Base-by-base conservation (phyloP, 2,797 vertebrate genomes). In the Platyrinchus mystaceus region DNA sequence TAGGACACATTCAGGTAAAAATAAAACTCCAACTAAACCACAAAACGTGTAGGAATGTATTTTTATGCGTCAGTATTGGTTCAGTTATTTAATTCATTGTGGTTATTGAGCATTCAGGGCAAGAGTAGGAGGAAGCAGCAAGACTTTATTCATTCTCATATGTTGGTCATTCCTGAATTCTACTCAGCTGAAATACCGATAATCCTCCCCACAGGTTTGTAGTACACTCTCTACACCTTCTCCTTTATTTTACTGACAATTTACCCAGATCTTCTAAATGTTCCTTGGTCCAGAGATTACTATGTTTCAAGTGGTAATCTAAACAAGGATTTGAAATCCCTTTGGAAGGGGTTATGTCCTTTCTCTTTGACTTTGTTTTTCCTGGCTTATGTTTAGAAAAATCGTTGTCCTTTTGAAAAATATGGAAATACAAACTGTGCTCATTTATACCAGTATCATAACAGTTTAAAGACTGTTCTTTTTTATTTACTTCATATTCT, bases 1-100 rank as follows among this genome's bases (percentile, higher is more conserved):
- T 98, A 98, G 99, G 96, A 99, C 99, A 8, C 99, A 99, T 97
- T 99, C 99, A 96, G 99, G 99, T 99, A 98, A 98, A 95, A 94
- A 63, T 21, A 70, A 88, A 71, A 64, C 17, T 2, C 4, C 14
- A 63, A 60, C 3, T 53, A 49, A 88, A 20, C 17, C 23, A n/a
- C 28, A 30, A 36, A 80, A 34, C 39, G 26, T 1, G 0, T 43
- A 58, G 50, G 47, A 81, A 47, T 81, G 44, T 73, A 18, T 69
- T 87, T 90, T 86, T 87, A 24, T 79, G 32, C 7, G 49, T 82
- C 26, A 53, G 0, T 23, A 23, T 23, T 30, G 50, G 43, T 60
- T 24, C 15, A 46, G 7, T 81, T 84, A 27, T 36, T 76, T 63
- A 87, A 56, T 68, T 59, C 16, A 14, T 84, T 68, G 26, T 30